These are phyloP conservation scores for Bombycilla garrulus DNA, from an alignment of 2,113 vertebrate genomes.

Conservation along the genomic window DNA sequence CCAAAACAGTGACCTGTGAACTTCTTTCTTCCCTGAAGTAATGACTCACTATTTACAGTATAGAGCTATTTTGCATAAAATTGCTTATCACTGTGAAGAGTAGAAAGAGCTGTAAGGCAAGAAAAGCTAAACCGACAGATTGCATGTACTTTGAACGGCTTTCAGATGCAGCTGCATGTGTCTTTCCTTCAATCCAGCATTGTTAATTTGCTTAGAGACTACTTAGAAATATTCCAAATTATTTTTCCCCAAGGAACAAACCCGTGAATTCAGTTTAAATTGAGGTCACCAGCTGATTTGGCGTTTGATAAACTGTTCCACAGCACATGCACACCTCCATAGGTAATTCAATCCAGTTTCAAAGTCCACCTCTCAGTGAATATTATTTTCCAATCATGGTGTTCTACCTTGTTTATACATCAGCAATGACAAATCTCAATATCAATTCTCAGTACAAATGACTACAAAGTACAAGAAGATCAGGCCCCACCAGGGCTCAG, in stretches of 20 bases:
- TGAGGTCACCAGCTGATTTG: neutral
- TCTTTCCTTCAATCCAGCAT: neutral
- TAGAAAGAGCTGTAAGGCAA: neutral
- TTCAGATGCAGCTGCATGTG: neutral
- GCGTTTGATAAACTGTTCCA: neutral
- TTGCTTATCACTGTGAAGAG: neutral
- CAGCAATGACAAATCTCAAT: neutral
- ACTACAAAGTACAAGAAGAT: neutral
- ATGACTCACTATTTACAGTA: neutral
- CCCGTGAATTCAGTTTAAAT: neutral
- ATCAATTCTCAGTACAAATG: neutral
- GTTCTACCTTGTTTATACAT: neutral
- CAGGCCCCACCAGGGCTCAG: neutral
- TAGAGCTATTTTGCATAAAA: slow-evolving; percentile 26
- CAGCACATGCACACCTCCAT: neutral
- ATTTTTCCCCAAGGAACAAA: neutral
- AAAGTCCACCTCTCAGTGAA: neutral
- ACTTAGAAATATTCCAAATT: neutral
- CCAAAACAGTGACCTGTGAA: neutral
- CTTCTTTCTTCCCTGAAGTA: neutral
- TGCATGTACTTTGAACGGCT: neutral
- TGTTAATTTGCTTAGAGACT: neutral
- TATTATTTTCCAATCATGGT: neutral
- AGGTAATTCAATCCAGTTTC: neutral
- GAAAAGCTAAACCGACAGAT: neutral